Evolutionary conservation across 2,113 vertebrate genomes (phyloP).

Genomic region (Pongo pygmaeus): DNA sequence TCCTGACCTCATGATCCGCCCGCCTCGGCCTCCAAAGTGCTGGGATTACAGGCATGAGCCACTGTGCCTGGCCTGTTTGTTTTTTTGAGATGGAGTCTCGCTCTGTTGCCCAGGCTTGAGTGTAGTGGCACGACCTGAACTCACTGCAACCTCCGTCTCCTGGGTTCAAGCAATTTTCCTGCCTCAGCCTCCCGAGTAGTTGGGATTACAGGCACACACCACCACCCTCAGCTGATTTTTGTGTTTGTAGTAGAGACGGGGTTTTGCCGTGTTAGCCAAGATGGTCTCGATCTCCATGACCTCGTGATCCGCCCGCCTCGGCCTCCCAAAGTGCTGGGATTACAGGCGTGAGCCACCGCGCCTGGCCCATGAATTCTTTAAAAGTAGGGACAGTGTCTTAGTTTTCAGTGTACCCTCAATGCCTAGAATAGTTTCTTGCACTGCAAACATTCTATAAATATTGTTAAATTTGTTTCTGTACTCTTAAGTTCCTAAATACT

Average conservation of each 20-base stretch:
- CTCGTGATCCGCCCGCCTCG: accelerated
- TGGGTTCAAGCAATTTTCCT: too few relatives aligned
- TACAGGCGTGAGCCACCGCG: accelerated
- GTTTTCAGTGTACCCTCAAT: background rate
- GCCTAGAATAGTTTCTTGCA: background rate
- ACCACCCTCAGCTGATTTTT: too few relatives aligned
- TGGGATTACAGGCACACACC: too few relatives aligned
- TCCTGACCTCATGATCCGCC: background rate
- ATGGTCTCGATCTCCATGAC: too few relatives aligned
- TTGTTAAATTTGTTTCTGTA: background rate
- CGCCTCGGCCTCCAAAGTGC: background rate
- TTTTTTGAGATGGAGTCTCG: too few relatives aligned
- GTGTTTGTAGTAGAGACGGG: too few relatives aligned
- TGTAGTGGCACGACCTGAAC: too few relatives aligned
- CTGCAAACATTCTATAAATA: background rate
- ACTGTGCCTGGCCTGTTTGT: background rate
- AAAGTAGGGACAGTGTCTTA: background rate
- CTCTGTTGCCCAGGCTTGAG: too few relatives aligned
- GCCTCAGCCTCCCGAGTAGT: too few relatives aligned
- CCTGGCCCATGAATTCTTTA: background rate
- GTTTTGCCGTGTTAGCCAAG: too few relatives aligned
- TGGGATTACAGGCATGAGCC: background rate
- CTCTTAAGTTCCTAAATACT: background rate
- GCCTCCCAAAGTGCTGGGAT: too few relatives aligned
- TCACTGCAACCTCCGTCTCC: too few relatives aligned